phyloP scores from a whole-genome alignment of 2,797 vertebrate species.

The Novumbra hubbsi region DNA sequence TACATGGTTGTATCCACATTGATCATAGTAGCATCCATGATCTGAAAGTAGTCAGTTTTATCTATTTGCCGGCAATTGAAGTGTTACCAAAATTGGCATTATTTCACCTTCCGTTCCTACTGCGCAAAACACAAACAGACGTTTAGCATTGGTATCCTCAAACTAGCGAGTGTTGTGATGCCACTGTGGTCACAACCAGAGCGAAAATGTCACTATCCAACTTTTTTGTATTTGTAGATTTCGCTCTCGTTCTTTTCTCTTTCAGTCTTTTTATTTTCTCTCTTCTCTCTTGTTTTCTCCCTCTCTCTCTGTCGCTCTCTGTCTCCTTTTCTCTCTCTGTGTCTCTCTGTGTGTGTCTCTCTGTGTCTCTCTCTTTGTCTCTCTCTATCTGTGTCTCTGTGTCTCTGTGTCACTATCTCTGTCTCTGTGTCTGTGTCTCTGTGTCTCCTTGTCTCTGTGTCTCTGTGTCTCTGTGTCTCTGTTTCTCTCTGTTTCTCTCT shows the following conservation, averaged over 20 bases:
- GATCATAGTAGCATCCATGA: too few species aligned
- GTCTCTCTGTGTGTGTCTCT: background rate
- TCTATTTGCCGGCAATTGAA: too few species aligned
- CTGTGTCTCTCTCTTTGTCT: background rate
- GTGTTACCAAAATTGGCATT: too few species aligned
- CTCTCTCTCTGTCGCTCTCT: background rate
- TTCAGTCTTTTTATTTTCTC: background rate
- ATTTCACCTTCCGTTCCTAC: too few species aligned
- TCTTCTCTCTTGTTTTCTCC: background rate
- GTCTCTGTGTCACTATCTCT: background rate
- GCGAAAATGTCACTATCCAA: background rate
- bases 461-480: background rate
- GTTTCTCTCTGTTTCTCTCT: constrained; percentile 13
- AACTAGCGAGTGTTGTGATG: too few species aligned
- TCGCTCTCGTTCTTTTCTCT: background rate
- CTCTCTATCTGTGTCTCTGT: background rate
- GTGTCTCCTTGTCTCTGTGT: background rate
- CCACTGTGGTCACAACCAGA: too few species aligned
- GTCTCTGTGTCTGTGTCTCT: background rate
- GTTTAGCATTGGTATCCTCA: too few species aligned
- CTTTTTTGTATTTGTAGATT: background rate
- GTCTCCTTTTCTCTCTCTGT: background rate
- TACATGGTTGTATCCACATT: too few species aligned
- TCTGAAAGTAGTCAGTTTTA: too few species aligned
- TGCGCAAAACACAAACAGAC: too few species aligned